Conservation (phyloP, 1,140 invertebrate genomes). For the Ephestia elutella region DNA sequence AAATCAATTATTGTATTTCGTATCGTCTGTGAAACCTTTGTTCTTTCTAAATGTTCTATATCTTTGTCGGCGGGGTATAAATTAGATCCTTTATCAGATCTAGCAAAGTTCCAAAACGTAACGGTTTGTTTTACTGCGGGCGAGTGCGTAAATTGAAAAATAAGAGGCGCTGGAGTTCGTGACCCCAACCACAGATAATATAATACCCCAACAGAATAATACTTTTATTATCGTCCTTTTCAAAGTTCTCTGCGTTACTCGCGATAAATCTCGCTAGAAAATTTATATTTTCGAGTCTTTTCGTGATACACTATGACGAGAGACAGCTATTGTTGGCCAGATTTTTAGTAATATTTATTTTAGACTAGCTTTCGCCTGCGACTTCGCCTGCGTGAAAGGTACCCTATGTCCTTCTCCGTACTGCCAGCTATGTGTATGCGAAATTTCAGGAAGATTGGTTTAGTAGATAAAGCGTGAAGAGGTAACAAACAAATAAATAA, state of each 20-base stretch:
- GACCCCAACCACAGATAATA: neutral
- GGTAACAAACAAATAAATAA: too few relatives aligned
- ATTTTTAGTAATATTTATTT: neutral
- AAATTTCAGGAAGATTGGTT: too few relatives aligned
- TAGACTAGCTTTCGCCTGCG: too few relatives aligned
- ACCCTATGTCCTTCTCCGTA: too few relatives aligned
- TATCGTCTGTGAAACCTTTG: too few relatives aligned
- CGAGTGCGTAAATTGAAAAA: slow-evolving; percentile 28
- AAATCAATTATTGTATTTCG: too few relatives aligned
- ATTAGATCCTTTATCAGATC: slow-evolving; percentile 32
- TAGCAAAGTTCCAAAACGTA: slow-evolving; percentile 20
- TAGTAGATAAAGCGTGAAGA: too few relatives aligned
- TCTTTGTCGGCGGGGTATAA: slow-evolving; percentile 19
- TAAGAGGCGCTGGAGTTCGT: slow-evolving; percentile 11
- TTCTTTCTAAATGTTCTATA: neutral
- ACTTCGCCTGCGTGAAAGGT: too few relatives aligned
- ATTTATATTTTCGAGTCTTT: neutral
- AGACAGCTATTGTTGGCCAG: neutral
- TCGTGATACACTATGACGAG: neutral
- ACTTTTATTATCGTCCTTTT: neutral
- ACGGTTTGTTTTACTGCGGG: slow-evolving; percentile 24
- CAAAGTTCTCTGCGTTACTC: neutral
- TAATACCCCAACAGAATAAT: neutral
- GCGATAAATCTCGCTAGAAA: neutral
- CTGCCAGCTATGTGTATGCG: too few relatives aligned